Evolutionary conservation across 2,888 invertebrate genomes (phyloP).

Genomic region (Brachyptera risi): DNA sequence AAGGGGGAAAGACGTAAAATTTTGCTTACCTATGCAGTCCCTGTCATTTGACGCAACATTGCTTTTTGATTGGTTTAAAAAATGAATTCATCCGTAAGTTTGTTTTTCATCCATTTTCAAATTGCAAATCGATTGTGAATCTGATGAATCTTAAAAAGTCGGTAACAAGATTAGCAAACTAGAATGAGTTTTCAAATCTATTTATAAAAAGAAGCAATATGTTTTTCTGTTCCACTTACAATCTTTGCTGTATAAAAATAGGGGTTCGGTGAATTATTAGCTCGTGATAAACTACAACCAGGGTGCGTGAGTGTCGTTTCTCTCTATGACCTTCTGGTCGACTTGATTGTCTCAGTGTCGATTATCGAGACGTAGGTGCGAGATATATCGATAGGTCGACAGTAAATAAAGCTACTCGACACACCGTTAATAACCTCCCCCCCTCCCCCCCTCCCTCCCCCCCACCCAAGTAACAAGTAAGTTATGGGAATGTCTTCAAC

Average conservation of each 20-base stretch:
- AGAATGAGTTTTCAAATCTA: too few relatives aligned
- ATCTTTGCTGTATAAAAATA: too few relatives aligned
- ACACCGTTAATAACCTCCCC: background rate
- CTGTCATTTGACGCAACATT: background rate
- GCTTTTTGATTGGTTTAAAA: background rate
- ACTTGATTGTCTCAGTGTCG: constrained; percentile 2
- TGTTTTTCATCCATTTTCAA: background rate
- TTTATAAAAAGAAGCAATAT: too few relatives aligned
- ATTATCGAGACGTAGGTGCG: constrained; percentile 2
- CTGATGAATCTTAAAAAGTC: too few relatives aligned
- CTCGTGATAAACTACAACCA: background rate
- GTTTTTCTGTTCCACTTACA: too few relatives aligned
- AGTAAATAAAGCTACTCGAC: background rate
- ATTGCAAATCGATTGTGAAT: background rate
- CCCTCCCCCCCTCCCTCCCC: background rate
- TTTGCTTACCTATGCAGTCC: too few relatives aligned
- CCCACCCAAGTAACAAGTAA: background rate
- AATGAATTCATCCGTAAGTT: too few relatives aligned
- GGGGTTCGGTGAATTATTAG: constrained; percentile 2
- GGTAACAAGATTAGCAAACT: too few relatives aligned
- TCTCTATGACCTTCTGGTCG: background rate
- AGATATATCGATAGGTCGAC: constrained; percentile 6
- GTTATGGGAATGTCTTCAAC: background rate
- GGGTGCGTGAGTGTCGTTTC: background rate
- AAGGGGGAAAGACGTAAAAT: background rate